Evolutionary conservation across 2,888 invertebrate genomes (phyloP), one percentile per base, ranked within the genome.

Genomic region (Hemicrepidius hirtus): DNA sequence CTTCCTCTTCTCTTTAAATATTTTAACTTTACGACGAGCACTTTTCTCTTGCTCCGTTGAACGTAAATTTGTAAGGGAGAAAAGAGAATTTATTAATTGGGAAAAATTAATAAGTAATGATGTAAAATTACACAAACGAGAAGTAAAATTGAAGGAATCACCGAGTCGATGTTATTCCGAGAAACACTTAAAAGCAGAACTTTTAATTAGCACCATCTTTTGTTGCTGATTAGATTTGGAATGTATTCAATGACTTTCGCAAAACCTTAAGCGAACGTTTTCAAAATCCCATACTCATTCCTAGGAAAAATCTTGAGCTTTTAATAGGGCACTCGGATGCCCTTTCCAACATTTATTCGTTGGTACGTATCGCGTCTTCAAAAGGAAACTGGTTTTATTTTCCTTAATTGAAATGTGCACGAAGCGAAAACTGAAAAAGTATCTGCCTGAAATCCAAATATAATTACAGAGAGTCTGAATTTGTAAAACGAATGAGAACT

Each of bases 391-490:
- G 66, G 60, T 69, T 75, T 75, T 75, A 77, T 75, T 74, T 75
- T 69, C 72, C 73, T 74, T 81, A 82, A 82, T 80, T 81, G 79
- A 80, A 82, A 80, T 80, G 80, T 80, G 76, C 80, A 79, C 79
- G 79, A 78, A 81, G 80, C 81, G 80, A 80, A 82, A 79, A 81
- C 80, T 78, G 80, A 80, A 82, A 82, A 80, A 82, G 82, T 80
- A 82, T 80, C 80, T 77, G 79, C 73, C 79, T 76, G 74, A 74
- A 76, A 76, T 76, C 74, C 76, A 74, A 76, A 76, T 76, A 76
- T 71, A 76, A 76, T 76, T 76, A 76, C 71, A 71, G 72, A 65
- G 76, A 75, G 75, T 69, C 66, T 68, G 74, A 74, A 74, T 76
- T 74, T 76, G 74, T 76, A 71, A 75, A 76, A 73, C 71, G 76